These are phyloP conservation scores for Antennarius striatus DNA, from an alignment of 2,113 vertebrate species.

Conservation along the genomic window DNA sequence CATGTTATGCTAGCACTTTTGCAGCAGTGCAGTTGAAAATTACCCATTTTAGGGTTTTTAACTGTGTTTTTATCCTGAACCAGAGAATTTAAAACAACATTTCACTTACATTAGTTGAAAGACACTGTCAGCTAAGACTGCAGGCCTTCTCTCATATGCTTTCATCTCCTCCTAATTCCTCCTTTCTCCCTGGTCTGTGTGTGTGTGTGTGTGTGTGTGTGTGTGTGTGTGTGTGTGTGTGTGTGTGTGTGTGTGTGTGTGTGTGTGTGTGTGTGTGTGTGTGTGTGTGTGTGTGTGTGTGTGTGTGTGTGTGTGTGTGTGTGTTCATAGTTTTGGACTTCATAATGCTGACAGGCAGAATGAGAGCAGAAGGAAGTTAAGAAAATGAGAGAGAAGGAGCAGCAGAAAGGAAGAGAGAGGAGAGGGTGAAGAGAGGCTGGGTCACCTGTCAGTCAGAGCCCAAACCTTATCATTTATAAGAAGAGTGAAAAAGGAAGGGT, in stretches of 20 bases:
- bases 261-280: conserved; percentile 9
- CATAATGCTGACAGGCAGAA: conserved; percentile 77
- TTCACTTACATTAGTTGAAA: conserved; percentile 58
- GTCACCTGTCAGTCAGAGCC: conserved; percentile 53
- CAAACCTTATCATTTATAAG: conserved; percentile 50
- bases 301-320: conserved; percentile 22
- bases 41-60: no score
- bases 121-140: conserved; percentile 55
- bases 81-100: conserved; percentile 22
- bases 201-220: conserved; percentile 13
- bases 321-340: conserved; percentile 48
- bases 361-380: conserved; percentile 65
- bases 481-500: conserved; percentile 12
- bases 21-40: no score
- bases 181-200: conserved; percentile 18
- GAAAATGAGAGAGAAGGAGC: conserved; percentile 55
- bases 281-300: conserved; percentile 18
- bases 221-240: conserved; percentile 8
- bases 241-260: conserved; percentile 11
- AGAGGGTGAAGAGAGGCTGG: conserved; percentile 42
- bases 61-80: conserved; percentile 20
- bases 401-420: conserved; percentile 37
- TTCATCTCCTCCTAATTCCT: conserved; percentile 37
- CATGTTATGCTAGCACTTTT: no score
- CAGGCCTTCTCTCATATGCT: conserved; percentile 29